Percentiles rank a stretch among this genome's conserved stretches.
Conservation (phyloP, 2,888 invertebrate species). For the Plagiodera versicolora region DNA sequence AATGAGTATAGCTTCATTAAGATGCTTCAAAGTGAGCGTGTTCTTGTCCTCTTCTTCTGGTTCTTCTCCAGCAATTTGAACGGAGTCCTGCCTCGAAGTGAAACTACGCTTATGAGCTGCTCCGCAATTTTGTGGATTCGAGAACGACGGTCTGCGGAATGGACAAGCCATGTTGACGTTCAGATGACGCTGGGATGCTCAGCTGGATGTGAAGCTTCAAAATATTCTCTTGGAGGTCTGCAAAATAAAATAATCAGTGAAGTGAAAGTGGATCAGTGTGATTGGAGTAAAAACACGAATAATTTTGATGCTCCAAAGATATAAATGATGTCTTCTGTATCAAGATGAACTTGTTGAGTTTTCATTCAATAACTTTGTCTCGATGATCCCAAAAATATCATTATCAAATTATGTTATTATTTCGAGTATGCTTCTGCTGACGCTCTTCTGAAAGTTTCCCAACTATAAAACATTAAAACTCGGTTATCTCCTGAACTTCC, state of each 20-base stretch:
- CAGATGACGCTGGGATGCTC: neutral
- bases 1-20: conserved; percentile 78
- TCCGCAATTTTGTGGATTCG: conserved; percentile 49
- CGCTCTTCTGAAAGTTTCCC: no score
- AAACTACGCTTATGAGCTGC: conserved; percentile 42
- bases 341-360: no score
- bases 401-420: no score
- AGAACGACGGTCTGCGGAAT: conserved; percentile 60
- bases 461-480: no score
- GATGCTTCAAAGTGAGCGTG: conserved; percentile 74
- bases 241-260: neutral
- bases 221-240: neutral
- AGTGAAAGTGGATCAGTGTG: no score
- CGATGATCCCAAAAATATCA: no score
- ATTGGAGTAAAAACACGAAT: no score
- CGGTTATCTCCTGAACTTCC: no score
- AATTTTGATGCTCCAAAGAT: no score
- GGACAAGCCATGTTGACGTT: conserved; percentile 54
- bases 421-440: no score
- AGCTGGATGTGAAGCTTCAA: neutral
- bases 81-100: conserved; percentile 65
- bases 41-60: conserved; percentile 65
- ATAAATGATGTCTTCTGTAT: no score
- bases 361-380: no score
- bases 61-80: conserved; percentile 62